These are phyloP conservation scores for Neelides folsomi DNA, from an alignment of 2,888 invertebrate genomes.

Conservation along the genomic window DNA sequence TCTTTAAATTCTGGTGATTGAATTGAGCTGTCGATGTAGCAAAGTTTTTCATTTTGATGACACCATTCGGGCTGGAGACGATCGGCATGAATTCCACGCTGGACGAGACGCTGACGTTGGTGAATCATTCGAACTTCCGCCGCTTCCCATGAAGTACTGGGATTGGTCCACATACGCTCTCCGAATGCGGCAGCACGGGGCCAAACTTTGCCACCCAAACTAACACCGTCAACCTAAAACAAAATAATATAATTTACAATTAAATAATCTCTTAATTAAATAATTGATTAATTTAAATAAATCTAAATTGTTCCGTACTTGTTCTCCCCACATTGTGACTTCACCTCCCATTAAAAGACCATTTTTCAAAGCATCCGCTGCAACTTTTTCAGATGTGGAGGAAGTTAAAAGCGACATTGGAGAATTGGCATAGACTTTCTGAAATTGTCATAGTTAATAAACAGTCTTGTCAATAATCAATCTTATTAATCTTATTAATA, in stretches of 20 bases:
- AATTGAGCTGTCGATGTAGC: conserved; percentile 5
- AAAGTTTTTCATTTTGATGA: conserved; percentile 26
- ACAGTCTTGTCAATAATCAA: background rate
- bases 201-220: conserved; percentile 26
- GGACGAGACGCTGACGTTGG: conserved; percentile 21
- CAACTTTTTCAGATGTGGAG: conserved; percentile 10
- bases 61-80: conserved; percentile 32
- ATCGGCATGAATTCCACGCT: conserved; percentile 22
- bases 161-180: conserved; percentile 31
- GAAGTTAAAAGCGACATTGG: conserved; percentile 44
- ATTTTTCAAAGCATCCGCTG: conserved; percentile 13
- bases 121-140: conserved; percentile 29
- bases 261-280: too few species aligned
- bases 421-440: conserved; percentile 58
- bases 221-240: conserved; percentile 16
- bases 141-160: conserved; percentile 18
- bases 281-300: too few species aligned
- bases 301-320: conserved; percentile 41
- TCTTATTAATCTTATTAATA: background rate
- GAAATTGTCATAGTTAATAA: too few species aligned
- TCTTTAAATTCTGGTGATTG: background rate
- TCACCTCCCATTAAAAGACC: conserved; percentile 52
- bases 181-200: conserved; percentile 28
- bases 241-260: background rate
- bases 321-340: conserved; percentile 76